Base-by-base conservation (phyloP, 1,140 invertebrate species). In the Apis dorsata region DNA sequence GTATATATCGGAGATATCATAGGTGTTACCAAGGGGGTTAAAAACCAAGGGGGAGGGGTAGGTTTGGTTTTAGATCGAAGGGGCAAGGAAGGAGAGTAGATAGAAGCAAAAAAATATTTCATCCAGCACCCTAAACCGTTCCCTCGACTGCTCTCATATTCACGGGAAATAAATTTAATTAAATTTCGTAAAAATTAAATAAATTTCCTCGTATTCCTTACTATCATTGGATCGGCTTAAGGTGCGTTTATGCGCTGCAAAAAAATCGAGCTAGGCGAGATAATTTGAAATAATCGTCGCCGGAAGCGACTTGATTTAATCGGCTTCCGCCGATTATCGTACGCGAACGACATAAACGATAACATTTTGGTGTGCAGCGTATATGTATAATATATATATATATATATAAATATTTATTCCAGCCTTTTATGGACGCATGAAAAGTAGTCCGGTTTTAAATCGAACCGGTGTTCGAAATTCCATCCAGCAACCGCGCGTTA, bases 81-180 rank as follows among this genome's bases (percentile, higher is more conserved):
- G 73, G 70, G 12, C 24, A 19, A 17, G 19, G 12, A 55, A 44
- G 34, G 12, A 44, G 34, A 4, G 71, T 81, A 68, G 65, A 69
- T 8, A 77, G 55, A 82, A 82, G 80, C 80, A 82, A 77, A 77
- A 77, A 44, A 34, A 34, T 24, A 24, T 77, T 69, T 60, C 5
- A 60, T 68, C 77, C 63, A 78, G 82, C 85, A 87, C 86, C 82
- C 78, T 84, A 87, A 87, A 81, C 73, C 85, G 77, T 60, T 81
- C 59, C 55, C 49, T 13, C 55, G 24, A 24, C 24, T 24, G 24
- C 24, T 24, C 24, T 24, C 24, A 24, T 24, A 24, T 24, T 24
- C 24, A 13, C 49, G 15, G 60, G n/a, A 13, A 53, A 12, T 12
- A 57, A 57, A 57, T 73, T 57, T 57, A 74, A 74, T 13, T 10